Evolutionary conservation across 2,888 invertebrate species (phyloP), one percentile per base, ranked within the genome.

Genomic region (Mythimna pallens): DNA sequence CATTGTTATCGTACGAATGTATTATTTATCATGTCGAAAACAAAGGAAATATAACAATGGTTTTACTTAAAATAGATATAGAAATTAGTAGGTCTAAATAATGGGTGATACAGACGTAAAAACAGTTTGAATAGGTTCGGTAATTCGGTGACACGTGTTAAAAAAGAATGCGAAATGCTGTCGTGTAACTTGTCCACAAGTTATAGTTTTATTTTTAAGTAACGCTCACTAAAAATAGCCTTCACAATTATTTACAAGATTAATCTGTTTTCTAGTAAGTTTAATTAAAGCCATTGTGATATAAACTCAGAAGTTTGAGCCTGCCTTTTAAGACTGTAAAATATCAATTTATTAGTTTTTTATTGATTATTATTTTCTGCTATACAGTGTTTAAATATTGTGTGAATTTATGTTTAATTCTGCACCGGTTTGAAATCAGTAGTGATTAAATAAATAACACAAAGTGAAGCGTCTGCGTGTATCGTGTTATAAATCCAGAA

Each of bases 31-130:
- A n/a, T 50, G 62, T 59, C 20, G 30, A 40, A 76, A 70, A 77
- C 73, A 65, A 78, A 67, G 22, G 61, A 61, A 64, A 55, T 67
- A n/a, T 12, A 12, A 63, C 59, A 78, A 78, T 64, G 22, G 62
- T 65, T 78, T 36, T 55, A 52, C 55, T 64, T 17, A 20, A 59
- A 76, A 68, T 30, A 68, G 63, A 77, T 65, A 77, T 1, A 34
- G 40, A 40, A 52, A 57, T 65, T 10, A 40, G 43, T 20, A n/a
- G 10, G 4, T 55, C 52, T 54, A 36, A 59, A 63, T 76, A 68
- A 47, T 47, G 20, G 14, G 20, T 1, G 6, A 30, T 17, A 22
- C 3, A 10, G 20, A 30, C 9, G 25, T 55, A 50, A 76, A 73
- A 76, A 68, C 43, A 22, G 4, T 8, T 14, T 65, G 30, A 59